Conservation (phyloP, 1,140 invertebrate genomes). For the Araneus ventricosus region DNA sequence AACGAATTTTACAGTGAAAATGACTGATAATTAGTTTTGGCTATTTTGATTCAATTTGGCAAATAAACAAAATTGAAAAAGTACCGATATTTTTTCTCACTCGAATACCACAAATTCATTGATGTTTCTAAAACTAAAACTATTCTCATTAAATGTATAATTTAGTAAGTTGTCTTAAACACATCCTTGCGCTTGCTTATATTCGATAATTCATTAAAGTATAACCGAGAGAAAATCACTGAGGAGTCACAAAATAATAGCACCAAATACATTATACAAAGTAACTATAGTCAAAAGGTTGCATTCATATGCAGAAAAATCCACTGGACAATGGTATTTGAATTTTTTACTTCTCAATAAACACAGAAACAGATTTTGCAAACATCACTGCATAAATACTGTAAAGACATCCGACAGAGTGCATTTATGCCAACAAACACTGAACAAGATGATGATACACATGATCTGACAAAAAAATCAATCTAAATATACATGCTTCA, state of each 20-base stretch:
- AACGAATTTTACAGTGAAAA: background rate
- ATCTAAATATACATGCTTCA: conserved; percentile 43
- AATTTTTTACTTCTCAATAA: background rate
- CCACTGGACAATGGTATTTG: background rate
- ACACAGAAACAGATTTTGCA: background rate
- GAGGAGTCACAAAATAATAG: background rate
- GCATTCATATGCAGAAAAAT: background rate
- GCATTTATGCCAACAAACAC: conserved; percentile 26
- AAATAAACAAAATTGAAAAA: background rate
- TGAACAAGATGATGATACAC: conserved; percentile 25
- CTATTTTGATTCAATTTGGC: background rate
- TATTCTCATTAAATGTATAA: background rate
- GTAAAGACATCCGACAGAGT: conserved; percentile 37
- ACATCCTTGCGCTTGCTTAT: background rate
- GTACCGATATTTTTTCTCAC: background rate
- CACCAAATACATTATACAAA: conserved; percentile 27
- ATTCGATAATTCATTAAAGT: background rate
- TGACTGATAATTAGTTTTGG: background rate
- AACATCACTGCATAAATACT: conserved; percentile 6
- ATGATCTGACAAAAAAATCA: conserved; percentile 8
- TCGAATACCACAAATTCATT: background rate
- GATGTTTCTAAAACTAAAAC: background rate
- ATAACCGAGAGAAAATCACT: background rate
- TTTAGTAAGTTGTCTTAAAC: background rate
- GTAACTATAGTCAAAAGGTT: background rate